phyloP scores from a whole-genome alignment of 1,140 invertebrate genomes.

The Theocolax elegans region DNA sequence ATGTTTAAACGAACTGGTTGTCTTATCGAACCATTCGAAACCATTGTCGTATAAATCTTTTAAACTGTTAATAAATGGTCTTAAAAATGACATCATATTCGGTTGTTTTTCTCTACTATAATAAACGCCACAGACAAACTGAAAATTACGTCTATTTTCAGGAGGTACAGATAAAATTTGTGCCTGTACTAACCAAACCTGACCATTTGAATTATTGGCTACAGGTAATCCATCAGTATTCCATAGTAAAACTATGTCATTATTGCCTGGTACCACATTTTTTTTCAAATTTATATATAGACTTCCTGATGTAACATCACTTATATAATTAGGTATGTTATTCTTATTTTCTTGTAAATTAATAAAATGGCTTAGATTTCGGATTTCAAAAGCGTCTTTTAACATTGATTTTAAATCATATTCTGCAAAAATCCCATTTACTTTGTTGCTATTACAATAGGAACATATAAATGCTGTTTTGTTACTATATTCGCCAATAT shows the following conservation, averaged over 20 bases:
- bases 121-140: slow-evolving; percentile 27
- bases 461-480: slow-evolving; percentile 1
- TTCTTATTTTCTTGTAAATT: not conserved
- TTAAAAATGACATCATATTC: slow-evolving; percentile 31
- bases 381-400: slow-evolving; percentile 35
- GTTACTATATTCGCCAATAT: slow-evolving; percentile 22
- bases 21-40: slow-evolving; percentile 1
- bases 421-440: slow-evolving; percentile 27
- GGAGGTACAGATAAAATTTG: slow-evolving; percentile 33
- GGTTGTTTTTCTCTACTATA: slow-evolving; percentile 33
- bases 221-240: slow-evolving; percentile 39
- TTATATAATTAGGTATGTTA: slow-evolving; percentile 25
- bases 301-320: slow-evolving; percentile 30
- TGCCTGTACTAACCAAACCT: slow-evolving; percentile 34
- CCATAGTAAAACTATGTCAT: slow-evolving; percentile 39
- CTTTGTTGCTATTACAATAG: slow-evolving; percentile 22
- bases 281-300: slow-evolving; percentile 38
- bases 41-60: slow-evolving; percentile 9
- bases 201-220: slow-evolving; percentile 36
- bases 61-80: slow-evolving; percentile 9
- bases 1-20: not conserved
- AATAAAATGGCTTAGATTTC: slow-evolving; percentile 27
- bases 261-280: not conserved
- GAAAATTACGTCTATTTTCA: slow-evolving; percentile 13
- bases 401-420: slow-evolving; percentile 36